These are phyloP conservation scores for Orthosia cruda DNA, from an alignment of 2,888 invertebrate genomes.

Conservation along the genomic window DNA sequence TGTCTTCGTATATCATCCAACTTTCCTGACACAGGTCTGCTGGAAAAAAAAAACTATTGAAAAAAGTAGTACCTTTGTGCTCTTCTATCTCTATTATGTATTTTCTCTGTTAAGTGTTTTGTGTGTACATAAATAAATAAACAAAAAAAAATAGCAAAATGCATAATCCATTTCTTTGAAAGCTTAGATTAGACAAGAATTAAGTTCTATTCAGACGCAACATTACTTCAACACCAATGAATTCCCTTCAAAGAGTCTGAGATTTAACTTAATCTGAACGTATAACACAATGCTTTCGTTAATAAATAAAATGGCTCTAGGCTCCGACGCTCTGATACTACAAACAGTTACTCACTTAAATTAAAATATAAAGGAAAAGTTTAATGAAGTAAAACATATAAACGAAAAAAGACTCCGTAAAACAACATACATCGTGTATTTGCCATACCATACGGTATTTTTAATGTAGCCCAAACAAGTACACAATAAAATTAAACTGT, in stretches of 20 bases:
- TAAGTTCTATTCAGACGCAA: not conserved
- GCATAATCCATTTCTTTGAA: not conserved
- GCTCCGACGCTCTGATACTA: not conserved
- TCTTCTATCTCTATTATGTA: too few species aligned
- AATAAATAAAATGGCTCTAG: not conserved
- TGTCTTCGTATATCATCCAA: too few species aligned
- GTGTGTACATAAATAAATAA: too few species aligned
- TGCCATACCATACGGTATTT: not conserved
- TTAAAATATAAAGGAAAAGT: not conserved
- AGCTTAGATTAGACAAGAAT: not conserved
- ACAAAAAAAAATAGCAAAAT: too few species aligned
- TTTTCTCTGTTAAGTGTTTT: too few species aligned
- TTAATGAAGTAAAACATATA: not conserved
- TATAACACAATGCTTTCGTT: not conserved
- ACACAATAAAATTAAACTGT: constrained; percentile 20
- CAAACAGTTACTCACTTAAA: not conserved
- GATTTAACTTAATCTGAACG: not conserved
- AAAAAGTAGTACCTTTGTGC: too few species aligned
- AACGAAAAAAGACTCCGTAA: not conserved
- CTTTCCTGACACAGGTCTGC: too few species aligned
- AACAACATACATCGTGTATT: constrained; percentile 6
- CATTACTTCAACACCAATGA: not conserved
- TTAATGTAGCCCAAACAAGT: constrained; percentile 24
- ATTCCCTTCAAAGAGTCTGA: not conserved
- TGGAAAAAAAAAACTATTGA: too few species aligned